A percentile compares a stretch with the other conserved stretches of the same genome.
These are phyloP conservation scores for Eristalinus sepulchralis DNA, from an alignment of 2,888 invertebrate genomes.

Conservation along the genomic window DNA sequence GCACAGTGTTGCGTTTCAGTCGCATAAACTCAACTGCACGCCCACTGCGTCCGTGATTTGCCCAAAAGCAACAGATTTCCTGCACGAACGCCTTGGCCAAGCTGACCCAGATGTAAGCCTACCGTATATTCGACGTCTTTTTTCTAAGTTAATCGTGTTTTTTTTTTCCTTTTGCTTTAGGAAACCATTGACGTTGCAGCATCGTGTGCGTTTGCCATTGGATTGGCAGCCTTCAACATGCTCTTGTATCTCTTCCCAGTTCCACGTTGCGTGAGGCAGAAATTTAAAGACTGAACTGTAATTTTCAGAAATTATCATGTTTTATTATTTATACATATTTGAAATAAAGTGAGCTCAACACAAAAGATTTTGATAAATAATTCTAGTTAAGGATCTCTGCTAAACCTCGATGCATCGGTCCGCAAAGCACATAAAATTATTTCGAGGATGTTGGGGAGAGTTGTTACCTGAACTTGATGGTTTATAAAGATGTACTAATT, in stretches of 20 bases:
- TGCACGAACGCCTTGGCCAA: constrained; percentile 79
- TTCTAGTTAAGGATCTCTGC: too few species aligned
- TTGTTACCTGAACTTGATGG: constrained; percentile 25
- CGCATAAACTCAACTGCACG: constrained; percentile 82
- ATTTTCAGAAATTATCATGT: not conserved
- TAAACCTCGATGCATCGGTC: not conserved
- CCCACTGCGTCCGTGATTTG: constrained; percentile 79
- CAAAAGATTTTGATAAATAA: too few species aligned
- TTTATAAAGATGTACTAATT: constrained; percentile 41
- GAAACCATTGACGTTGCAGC: constrained; percentile 90
- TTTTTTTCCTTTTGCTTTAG: constrained; percentile 82
- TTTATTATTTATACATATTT: not conserved
- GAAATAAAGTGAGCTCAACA: not conserved
- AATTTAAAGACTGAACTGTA: constrained; percentile 85
- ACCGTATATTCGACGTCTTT: too few species aligned
- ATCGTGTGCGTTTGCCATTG: constrained; percentile 90
- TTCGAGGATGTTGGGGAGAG: not conserved
- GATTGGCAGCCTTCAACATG: constrained; percentile 91
- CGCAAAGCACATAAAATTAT: not conserved
- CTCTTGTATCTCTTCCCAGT: constrained; percentile 92
- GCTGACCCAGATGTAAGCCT: constrained; percentile 79
- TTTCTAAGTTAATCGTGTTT: not conserved
- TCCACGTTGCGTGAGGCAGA: constrained; percentile 91
- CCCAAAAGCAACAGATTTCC: constrained; percentile 79
- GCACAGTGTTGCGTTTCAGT: constrained; percentile 87